Evolutionary conservation across 2,797 vertebrate genomes (phyloP).

Genomic region (Pelobates cultripes): DNA sequence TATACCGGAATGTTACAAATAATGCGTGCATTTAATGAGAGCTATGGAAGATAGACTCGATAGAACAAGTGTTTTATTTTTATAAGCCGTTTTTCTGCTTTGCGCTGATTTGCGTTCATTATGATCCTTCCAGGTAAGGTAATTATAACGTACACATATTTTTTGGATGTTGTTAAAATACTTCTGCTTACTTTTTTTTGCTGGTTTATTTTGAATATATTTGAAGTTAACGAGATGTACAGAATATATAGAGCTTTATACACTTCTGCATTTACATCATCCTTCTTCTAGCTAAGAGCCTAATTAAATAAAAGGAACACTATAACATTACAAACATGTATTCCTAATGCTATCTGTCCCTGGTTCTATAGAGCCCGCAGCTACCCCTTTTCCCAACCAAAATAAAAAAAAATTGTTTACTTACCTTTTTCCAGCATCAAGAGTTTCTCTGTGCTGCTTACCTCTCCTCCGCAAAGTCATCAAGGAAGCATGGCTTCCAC

Average conservation of each 20-base stretch:
- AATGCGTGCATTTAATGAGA: slow-evolving; percentile 33
- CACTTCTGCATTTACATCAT: background rate
- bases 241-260: background rate
- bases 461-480: no score
- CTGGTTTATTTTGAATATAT: background rate
- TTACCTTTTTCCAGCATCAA: no score
- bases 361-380: no score
- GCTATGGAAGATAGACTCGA: slow-evolving; percentile 7
- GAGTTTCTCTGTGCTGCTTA: no score
- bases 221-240: background rate
- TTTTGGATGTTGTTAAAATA: background rate
- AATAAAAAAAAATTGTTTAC: no score
- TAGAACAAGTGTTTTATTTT: slow-evolving; percentile 11
- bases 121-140: slow-evolving; percentile 1
- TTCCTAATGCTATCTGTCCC: no score
- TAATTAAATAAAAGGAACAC: no score
- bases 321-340: no score
- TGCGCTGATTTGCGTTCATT: background rate
- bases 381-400: no score
- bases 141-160: slow-evolving; percentile 7
- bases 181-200: background rate
- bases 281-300: no score
- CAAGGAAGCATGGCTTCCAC: no score
- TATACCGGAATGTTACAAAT: slow-evolving; percentile 22
- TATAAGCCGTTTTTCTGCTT: background rate